Percentiles rank a stretch among this genome's conserved stretches.
Evolutionary conservation across 2,888 invertebrate genomes (phyloP).

Genomic region (Mythimna ferrago): DNA sequence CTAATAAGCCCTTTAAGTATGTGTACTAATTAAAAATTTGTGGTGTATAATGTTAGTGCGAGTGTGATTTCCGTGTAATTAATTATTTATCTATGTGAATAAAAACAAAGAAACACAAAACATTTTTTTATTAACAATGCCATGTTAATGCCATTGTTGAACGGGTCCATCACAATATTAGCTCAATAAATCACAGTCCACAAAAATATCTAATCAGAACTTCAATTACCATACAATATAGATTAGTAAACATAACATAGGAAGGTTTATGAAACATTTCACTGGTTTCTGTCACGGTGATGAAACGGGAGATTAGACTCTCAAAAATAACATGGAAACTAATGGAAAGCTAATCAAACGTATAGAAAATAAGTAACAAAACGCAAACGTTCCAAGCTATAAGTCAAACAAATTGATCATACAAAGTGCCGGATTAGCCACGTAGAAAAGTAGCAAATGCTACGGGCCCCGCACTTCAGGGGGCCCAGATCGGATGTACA

Average conservation of each 20-base stretch:
- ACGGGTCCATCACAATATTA: neutral
- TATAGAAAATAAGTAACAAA: neutral
- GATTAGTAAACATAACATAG: neutral
- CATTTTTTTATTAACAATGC: neutral
- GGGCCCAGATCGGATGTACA: too few relatives aligned
- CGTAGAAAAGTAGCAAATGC: too few relatives aligned
- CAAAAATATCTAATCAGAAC: neutral
- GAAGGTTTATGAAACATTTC: neutral
- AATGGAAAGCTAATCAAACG: neutral
- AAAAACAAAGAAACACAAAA: too few relatives aligned
- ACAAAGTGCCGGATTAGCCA: too few relatives aligned
- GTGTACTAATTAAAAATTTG: too few relatives aligned
- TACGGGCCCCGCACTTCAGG: too few relatives aligned
- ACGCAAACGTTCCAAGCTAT: neutral
- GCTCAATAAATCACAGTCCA: constrained; percentile 4
- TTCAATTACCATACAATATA: neutral
- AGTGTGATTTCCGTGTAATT: too few relatives aligned
- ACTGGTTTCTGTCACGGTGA: neutral
- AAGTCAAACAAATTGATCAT: neutral
- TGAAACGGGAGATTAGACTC: neutral
- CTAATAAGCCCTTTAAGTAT: too few relatives aligned
- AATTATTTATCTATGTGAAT: too few relatives aligned
- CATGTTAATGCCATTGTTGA: neutral
- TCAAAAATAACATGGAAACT: neutral
- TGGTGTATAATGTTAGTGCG: too few relatives aligned